These are phyloP conservation scores for Scarus forsteni DNA, from an alignment of 2,797 vertebrate genomes.

Conservation along the genomic window DNA sequence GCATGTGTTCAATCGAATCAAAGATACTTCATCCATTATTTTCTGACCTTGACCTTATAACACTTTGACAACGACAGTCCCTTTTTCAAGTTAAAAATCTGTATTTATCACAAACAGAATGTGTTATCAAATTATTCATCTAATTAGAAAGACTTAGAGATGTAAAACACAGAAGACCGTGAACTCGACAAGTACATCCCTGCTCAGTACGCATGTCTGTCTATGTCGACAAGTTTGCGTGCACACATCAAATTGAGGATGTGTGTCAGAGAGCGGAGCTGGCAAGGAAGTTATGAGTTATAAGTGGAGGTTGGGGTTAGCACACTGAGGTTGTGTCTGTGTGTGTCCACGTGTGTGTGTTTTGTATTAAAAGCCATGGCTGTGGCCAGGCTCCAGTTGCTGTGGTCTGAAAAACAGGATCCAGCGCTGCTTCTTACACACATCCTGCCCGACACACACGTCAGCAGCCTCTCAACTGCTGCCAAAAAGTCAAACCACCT, in stretches of 20 bases:
- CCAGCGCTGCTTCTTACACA: constrained; percentile 81
- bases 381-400: constrained; percentile 71
- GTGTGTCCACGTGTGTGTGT: constrained; percentile 61
- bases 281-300: constrained; percentile 51
- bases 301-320: constrained; percentile 60
- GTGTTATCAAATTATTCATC: too few species aligned
- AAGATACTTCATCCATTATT: too few species aligned
- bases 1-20: too few species aligned
- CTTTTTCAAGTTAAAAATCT: too few species aligned
- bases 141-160: not conserved
- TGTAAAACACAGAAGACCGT: not conserved
- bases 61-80: too few species aligned
- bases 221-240: constrained; percentile 8
- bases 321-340: constrained; percentile 43
- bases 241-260: constrained; percentile 23
- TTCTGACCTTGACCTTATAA: too few species aligned
- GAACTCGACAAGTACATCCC: too few species aligned
- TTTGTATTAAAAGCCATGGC: constrained; percentile 68
- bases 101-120: too few species aligned
- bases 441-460: constrained; percentile 80
- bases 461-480: constrained; percentile 79
- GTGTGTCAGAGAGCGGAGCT: constrained; percentile 37
- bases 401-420: constrained; percentile 82
- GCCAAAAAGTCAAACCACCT: constrained; percentile 77
- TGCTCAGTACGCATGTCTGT: not conserved